Evolutionary conservation across 2,888 invertebrate genomes (phyloP).

Genomic region (Ypsolopha scabrella): DNA sequence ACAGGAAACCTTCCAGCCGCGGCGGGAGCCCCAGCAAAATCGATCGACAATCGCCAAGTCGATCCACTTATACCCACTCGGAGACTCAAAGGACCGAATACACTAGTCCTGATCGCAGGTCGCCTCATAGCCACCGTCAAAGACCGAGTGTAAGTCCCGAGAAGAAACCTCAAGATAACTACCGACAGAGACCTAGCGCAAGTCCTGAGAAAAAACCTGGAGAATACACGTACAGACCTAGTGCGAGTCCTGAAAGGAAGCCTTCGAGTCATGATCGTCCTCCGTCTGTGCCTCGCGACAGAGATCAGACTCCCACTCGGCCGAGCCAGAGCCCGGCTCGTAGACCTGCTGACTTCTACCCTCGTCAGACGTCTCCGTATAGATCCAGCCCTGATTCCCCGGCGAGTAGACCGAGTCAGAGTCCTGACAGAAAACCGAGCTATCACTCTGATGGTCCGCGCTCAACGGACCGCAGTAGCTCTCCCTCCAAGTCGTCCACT

Average conservation of each 20-base stretch:
- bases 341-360: no score
- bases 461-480: conserved; percentile 6
- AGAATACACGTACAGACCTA: conserved; percentile 11
- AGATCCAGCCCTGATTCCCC: conserved; percentile 6
- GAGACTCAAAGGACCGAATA: conserved; percentile 33
- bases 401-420: no score
- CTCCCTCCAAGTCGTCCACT: conserved; percentile 12
- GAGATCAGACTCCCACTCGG: no score
- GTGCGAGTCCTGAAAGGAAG: conserved; percentile 28
- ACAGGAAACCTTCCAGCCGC: conserved; percentile 41
- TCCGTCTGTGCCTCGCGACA: no score
- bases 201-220: conserved; percentile 27
- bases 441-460: background rate
- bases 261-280: conserved; percentile 3
- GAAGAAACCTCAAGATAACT: conserved; percentile 22
- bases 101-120: conserved; percentile 28
- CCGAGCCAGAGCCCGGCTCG: background rate
- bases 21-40: conserved; percentile 36
- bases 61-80: conserved; percentile 31
- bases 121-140: conserved; percentile 19
- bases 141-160: conserved; percentile 42
- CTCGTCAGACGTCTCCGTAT: background rate
- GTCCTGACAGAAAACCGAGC: no score
- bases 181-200: conserved; percentile 17
- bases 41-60: conserved; percentile 44